Evolutionary conservation across 2,888 invertebrate species (phyloP), one percentile per base, ranked within the genome.

Genomic region (Dynastes grantii): DNA sequence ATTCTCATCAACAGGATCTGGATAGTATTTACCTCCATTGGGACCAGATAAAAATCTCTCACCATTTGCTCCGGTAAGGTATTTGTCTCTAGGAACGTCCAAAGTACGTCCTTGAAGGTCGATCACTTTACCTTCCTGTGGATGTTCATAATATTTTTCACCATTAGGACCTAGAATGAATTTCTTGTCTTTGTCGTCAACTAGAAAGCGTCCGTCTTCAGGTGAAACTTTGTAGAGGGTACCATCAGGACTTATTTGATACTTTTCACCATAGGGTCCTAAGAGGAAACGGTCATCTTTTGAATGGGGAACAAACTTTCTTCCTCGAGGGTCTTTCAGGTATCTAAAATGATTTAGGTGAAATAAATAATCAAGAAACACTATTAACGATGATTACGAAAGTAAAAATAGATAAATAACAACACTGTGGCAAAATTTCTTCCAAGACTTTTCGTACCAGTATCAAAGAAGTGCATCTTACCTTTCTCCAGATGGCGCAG

Each of bases 1-100:
- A 73, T 77, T 79, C 6, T 79, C 79, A 40, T 79, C 75, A n/a
- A 73, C 65, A 4, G 73, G 73, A 61, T 79, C 79, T 4, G 79
- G 79, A 61, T 71, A 37, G 32, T 64, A 79, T 67, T 77, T 79
- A 4, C 40, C 73, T 3, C 79, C 79, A 53, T 77, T 51, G 0
- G 76, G 76, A 16, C 77, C 77, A 40, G 68, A 27, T 65, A 79
- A 65, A 32, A 37, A 79, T 27, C 79, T 49, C 22, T 79, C 79
- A 13, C 79, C 79, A 27, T 76, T 79, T 3, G 79, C 63, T 16
- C 63, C 61, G 3, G 79, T 79, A 11, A 67, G 16, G 29, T 79
- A 79, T 75, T 40, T 71, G 16, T 76, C 77, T 40, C 16, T 77
- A 3, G 79, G 77, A 13, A 79, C 3, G 45, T 78, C 78, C 22